Percentiles rank a stretch among this genome's conserved stretches.
Evolutionary conservation across 2,888 invertebrate genomes (phyloP).

Genomic region (Neocrepidodera transversa): DNA sequence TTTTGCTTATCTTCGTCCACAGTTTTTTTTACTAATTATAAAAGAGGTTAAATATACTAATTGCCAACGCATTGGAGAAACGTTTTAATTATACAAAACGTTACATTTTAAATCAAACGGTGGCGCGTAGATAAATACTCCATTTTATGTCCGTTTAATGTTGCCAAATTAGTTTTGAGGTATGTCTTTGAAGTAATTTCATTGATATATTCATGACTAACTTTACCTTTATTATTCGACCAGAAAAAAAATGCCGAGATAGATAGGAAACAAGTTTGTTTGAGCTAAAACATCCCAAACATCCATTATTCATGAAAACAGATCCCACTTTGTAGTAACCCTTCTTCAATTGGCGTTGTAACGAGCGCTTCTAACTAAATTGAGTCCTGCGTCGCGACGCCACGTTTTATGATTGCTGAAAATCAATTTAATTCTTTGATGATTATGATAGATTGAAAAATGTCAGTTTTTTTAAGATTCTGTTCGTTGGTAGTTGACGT

Average conservation of each 20-base stretch:
- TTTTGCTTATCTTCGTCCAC: too few relatives aligned
- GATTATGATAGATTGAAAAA: background rate
- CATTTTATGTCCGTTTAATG: background rate
- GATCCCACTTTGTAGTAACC: background rate
- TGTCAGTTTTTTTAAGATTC: too few relatives aligned
- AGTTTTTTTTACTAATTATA: too few relatives aligned
- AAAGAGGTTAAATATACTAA: too few relatives aligned
- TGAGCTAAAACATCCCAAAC: background rate
- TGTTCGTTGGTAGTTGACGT: too few relatives aligned
- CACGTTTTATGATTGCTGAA: too few relatives aligned
- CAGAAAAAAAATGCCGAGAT: background rate
- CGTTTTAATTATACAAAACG: too few relatives aligned
- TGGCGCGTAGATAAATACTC: too few relatives aligned
- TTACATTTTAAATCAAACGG: too few relatives aligned
- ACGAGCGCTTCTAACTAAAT: background rate
- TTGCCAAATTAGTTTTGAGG: background rate
- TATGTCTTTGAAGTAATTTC: background rate
- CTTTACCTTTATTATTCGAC: background rate
- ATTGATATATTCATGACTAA: background rate
- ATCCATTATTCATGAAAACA: slow-evolving; percentile 2
- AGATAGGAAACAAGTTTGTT: background rate
- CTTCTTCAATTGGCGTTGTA: background rate
- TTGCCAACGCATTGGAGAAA: too few relatives aligned
- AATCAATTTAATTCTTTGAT: background rate
- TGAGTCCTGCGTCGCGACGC: background rate